These are phyloP conservation scores for Aphelocoma californica DNA, from an alignment of 2,797 vertebrate species.

Conservation along the genomic window DNA sequence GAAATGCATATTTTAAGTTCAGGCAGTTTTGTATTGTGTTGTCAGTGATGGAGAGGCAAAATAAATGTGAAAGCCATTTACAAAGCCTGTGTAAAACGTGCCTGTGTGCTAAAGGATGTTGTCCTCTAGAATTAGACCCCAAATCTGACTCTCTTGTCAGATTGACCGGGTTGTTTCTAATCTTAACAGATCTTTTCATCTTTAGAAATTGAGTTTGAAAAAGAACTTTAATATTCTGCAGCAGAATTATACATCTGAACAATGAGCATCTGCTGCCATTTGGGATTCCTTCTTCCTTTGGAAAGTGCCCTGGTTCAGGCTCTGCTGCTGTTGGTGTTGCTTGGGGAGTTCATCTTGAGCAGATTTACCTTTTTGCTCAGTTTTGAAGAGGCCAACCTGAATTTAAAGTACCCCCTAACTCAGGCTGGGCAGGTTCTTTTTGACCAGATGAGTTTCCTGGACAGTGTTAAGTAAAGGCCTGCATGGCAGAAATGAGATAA, in stretches of 20 bases:
- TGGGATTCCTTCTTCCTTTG: not conserved
- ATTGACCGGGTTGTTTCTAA: not conserved
- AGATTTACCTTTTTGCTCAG: not conserved
- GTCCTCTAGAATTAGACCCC: conserved; percentile 9
- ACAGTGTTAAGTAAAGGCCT: not conserved
- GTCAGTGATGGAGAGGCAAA: conserved; percentile 29
- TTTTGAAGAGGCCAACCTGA: not conserved
- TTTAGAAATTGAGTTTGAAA: not conserved
- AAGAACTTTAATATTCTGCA: not conserved
- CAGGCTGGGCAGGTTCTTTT: not conserved
- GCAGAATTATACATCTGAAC: not conserved
- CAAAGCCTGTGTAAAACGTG: conserved; percentile 39
- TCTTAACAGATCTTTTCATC: conserved; percentile 3
- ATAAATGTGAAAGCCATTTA: conserved; percentile 59
- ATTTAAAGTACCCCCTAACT: not conserved
- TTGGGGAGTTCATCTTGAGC: not conserved
- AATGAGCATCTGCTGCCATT: not conserved
- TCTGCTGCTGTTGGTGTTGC: not conserved
- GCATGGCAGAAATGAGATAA: not conserved
- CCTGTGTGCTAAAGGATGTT: not conserved
- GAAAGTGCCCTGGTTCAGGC: not conserved
- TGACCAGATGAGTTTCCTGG: not conserved
- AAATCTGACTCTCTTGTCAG: not conserved
- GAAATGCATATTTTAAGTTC: conserved; percentile 66
- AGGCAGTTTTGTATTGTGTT: conserved; percentile 46